phyloP scores from a whole-genome alignment of 2,888 invertebrate species.

The Nasonia oneida region DNA sequence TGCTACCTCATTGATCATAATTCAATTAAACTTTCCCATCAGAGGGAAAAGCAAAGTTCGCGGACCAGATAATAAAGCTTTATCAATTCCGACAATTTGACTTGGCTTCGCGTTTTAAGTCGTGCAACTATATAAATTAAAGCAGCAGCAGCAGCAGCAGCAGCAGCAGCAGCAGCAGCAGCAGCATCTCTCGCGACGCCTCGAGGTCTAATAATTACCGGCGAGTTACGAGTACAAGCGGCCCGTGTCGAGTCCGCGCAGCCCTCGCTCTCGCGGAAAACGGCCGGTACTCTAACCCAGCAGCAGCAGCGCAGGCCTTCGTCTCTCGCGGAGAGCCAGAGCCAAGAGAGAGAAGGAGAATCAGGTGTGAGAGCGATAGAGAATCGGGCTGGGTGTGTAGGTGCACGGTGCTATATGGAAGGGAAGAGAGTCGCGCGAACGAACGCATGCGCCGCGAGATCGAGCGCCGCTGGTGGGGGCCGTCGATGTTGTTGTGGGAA shows the following conservation, averaged over 20 bases:
- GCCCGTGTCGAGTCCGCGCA: constrained; percentile 13
- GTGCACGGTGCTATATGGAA: not conserved
- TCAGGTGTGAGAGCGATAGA: constrained; percentile 50
- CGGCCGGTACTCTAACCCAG: not conserved
- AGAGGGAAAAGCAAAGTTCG: not conserved
- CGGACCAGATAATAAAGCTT: not conserved
- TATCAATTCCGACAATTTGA: not conserved
- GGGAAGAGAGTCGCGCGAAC: constrained; percentile 1
- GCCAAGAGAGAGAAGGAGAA: constrained; percentile 12
- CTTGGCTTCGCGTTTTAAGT: not conserved
- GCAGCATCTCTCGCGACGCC: too few relatives aligned
- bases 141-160: not conserved
- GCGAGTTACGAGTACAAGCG: constrained; percentile 23
- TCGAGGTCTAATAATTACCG: too few relatives aligned
- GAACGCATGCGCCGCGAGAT: not conserved
- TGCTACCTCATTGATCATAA: too few relatives aligned
- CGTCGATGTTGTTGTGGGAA: not conserved
- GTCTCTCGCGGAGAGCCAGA: not conserved
- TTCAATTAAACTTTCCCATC: too few relatives aligned
- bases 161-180: too few relatives aligned
- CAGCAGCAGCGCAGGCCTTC: too few relatives aligned
- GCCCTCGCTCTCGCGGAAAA: too few relatives aligned
- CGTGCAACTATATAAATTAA: constrained; percentile 40
- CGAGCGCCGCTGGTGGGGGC: not conserved
- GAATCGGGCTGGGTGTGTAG: not conserved